A percentile compares a stretch with the other conserved stretches of the same genome.
phyloP scores from a whole-genome alignment of 2,888 invertebrate genomes.

The Plagodis pulveraria region DNA sequence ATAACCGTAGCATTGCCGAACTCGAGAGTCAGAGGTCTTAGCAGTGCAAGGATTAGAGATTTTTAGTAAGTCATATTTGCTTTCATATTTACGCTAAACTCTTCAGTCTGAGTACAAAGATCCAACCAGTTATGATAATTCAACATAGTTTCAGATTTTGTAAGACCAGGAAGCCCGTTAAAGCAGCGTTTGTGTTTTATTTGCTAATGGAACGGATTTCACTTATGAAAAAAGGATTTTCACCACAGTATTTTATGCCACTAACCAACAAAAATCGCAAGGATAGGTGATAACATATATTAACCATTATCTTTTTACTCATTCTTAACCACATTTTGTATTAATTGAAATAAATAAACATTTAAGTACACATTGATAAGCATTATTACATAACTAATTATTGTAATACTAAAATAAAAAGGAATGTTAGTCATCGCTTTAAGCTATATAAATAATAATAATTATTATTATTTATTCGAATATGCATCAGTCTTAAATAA shows the following conservation, averaged over 20 bases:
- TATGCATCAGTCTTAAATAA: constrained; percentile 59
- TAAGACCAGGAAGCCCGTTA: neutral
- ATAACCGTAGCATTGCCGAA: constrained; percentile 26
- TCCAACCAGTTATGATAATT: too few relatives aligned
- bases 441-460: constrained; percentile 17
- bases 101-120: too few relatives aligned
- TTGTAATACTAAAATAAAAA: constrained; percentile 44
- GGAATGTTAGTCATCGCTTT: constrained; percentile 50
- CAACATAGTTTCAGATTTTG: too few relatives aligned
- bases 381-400: constrained; percentile 9
- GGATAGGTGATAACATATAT: too few relatives aligned
- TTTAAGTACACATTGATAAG: too few relatives aligned
- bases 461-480: constrained; percentile 30
- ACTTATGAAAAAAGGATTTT: too few relatives aligned
- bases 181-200: too few relatives aligned
- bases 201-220: too few relatives aligned
- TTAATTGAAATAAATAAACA: constrained; percentile 27
- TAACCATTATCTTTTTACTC: too few relatives aligned
- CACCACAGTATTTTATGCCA: too few relatives aligned
- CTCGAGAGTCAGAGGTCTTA: constrained; percentile 16
- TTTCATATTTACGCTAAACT: neutral
- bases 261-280: too few relatives aligned
- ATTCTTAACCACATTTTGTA: too few relatives aligned
- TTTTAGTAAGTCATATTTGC: constrained; percentile 29
- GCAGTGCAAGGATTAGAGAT: constrained; percentile 20